Evolutionary conservation across 2,113 vertebrate genomes (phyloP).

Genomic region (Chinchilla lanigera): DNA sequence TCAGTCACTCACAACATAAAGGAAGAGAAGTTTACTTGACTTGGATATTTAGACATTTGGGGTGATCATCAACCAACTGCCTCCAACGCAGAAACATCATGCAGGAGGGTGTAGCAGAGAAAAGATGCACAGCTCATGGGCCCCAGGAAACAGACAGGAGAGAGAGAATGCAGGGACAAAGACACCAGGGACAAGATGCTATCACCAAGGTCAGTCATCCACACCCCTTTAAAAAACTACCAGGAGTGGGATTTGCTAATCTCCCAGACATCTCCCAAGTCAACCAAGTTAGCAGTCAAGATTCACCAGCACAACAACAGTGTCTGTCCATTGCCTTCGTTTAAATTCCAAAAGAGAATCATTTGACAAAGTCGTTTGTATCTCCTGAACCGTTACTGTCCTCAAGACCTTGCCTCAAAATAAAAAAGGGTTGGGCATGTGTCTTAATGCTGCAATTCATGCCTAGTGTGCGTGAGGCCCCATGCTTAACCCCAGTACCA

Average conservation of each 20-base stretch:
- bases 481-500: too few species aligned
- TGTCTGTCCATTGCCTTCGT: too few species aligned
- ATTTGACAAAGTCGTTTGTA: background rate
- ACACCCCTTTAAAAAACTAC: background rate
- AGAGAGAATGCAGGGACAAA: background rate
- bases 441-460: too few species aligned
- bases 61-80: too few species aligned
- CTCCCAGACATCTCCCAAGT: background rate
- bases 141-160: background rate
- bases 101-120: background rate
- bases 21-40: too few species aligned
- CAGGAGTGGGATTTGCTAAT: background rate
- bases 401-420: too few species aligned
- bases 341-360: background rate
- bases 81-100: background rate
- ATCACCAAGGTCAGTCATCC: background rate
- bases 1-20: too few species aligned
- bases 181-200: background rate
- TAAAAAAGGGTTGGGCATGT: too few species aligned
- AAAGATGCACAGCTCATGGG: background rate
- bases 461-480: too few species aligned
- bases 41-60: too few species aligned
- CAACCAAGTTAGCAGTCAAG: fast-evolving
- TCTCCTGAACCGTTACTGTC: background rate
- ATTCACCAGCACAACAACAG: background rate